Conservation (phyloP, 2,113 vertebrate species). For the Gobio gobio region DNA sequence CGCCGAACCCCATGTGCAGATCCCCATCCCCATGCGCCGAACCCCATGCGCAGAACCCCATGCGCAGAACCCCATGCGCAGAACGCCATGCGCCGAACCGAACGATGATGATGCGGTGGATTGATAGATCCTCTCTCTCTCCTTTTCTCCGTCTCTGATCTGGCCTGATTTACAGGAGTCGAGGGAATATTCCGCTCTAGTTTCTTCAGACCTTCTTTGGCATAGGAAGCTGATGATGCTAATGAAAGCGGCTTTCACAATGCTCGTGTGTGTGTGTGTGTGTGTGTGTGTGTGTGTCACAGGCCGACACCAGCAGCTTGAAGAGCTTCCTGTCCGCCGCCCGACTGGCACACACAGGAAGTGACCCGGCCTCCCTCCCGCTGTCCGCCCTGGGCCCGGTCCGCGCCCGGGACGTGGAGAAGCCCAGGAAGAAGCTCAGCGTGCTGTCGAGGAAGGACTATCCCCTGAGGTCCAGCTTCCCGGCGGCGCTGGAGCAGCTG, state of each 20-base stretch:
- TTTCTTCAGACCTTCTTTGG: background rate
- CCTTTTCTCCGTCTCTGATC: too few relatives aligned
- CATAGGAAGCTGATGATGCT: background rate
- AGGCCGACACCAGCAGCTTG: slow-evolving; percentile 87
- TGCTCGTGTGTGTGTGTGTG: slow-evolving; percentile 19
- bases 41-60: too few relatives aligned
- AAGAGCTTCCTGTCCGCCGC: slow-evolving; percentile 91
- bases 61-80: too few relatives aligned
- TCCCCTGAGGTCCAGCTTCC: slow-evolving; percentile 89
- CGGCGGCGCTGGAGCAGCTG: slow-evolving; percentile 90
- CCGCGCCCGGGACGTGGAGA: slow-evolving; percentile 90
- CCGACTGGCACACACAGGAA: slow-evolving; percentile 87
- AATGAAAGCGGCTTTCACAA: background rate
- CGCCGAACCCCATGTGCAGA: too few relatives aligned
- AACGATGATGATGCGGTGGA: too few relatives aligned
- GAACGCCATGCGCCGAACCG: too few relatives aligned
- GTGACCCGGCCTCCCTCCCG: slow-evolving; percentile 72
- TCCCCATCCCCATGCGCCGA: too few relatives aligned
- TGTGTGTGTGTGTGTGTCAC: slow-evolving; percentile 24
- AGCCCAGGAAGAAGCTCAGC: slow-evolving; percentile 90
- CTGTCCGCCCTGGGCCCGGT: slow-evolving; percentile 84
- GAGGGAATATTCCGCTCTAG: slow-evolving; percentile 15
- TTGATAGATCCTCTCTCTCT: too few relatives aligned
- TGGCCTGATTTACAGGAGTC: background rate
- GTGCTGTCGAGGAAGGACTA: slow-evolving; percentile 93